Conservation (phyloP, 2,888 invertebrate species). For the Steinernema scapterisci region DNA sequence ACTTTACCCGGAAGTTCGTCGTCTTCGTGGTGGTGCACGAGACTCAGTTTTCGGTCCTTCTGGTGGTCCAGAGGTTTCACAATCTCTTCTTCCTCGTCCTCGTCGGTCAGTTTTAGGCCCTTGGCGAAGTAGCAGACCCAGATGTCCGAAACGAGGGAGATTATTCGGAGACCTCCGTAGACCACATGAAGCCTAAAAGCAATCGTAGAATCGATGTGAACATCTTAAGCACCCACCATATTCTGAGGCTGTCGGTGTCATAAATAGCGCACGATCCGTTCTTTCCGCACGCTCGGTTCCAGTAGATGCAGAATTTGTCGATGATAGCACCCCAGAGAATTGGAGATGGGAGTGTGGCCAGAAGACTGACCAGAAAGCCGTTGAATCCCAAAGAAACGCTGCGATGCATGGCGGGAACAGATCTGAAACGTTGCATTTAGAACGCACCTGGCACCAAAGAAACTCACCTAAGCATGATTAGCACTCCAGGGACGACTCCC, state of each 20-base stretch:
- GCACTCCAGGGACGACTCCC: conserved; percentile 65
- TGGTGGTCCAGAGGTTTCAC: neutral
- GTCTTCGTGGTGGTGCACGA: conserved; percentile 29
- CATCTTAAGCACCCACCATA: conserved; percentile 53
- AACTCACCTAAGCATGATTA: conserved; percentile 61
- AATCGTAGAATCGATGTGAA: neutral
- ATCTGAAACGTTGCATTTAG: conserved; percentile 45
- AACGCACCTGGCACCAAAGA: conserved; percentile 74
- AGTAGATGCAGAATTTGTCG: conserved; percentile 68
- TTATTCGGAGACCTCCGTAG: conserved; percentile 61
- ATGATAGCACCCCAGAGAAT: conserved; percentile 68
- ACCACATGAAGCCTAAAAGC: conserved; percentile 56
- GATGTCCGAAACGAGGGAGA: conserved; percentile 63
- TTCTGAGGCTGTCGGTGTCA: conserved; percentile 66
- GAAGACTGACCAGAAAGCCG: conserved; percentile 62
- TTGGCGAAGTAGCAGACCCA: conserved; percentile 65
- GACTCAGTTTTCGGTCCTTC: conserved; percentile 13
- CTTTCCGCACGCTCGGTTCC: conserved; percentile 67
- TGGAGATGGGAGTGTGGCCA: conserved; percentile 68
- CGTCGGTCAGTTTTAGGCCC: conserved; percentile 61
- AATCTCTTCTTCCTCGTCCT: conserved; percentile 41
- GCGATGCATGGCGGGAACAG: conserved; percentile 64
- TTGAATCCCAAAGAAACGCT: conserved; percentile 65
- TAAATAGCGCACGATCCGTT: conserved; percentile 69
- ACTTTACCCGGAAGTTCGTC: neutral